Conservation (phyloP, 2,797 vertebrate species). For the Phalloptychus januarius region DNA sequence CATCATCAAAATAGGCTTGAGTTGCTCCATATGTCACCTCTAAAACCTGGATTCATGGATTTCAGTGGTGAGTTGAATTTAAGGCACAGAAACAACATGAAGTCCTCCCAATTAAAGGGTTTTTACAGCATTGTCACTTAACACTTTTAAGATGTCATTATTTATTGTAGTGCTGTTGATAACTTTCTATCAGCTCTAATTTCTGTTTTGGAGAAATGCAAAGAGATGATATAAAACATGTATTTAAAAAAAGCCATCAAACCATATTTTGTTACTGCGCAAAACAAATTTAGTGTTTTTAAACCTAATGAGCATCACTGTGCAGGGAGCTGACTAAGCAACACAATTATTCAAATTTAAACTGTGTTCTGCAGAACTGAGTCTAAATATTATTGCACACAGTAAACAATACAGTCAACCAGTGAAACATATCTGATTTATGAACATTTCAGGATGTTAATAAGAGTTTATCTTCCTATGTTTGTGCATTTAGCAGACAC, state of each 20-base stretch:
- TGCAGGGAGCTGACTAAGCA: constrained; percentile 29
- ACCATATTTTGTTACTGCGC: constrained; percentile 39
- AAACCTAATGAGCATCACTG: constrained; percentile 22
- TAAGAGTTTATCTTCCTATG: neutral
- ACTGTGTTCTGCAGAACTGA: constrained; percentile 18
- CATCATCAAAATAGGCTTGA: constrained; percentile 23
- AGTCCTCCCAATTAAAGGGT: neutral
- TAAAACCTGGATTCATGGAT: constrained; percentile 6
- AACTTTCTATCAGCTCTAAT: constrained; percentile 14
- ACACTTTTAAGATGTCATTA: neutral
- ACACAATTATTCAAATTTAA: constrained; percentile 18
- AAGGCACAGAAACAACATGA: neutral
- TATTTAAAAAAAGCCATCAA: constrained; percentile 43
- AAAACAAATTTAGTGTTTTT: constrained; percentile 28
- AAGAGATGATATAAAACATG: constrained; percentile 74
- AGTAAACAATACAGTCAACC: neutral
- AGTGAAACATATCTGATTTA: neutral
- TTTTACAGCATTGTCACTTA: neutral
- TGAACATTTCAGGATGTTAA: neutral
- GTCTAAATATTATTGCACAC: neutral
- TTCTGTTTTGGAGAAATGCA: constrained; percentile 54
- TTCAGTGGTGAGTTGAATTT: constrained; percentile 8
- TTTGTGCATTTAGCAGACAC: neutral
- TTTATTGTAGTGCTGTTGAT: neutral
- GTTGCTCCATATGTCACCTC: neutral